Conservation (phyloP, 2,888 invertebrate genomes). For the Zootermopsis nevadensis region DNA sequence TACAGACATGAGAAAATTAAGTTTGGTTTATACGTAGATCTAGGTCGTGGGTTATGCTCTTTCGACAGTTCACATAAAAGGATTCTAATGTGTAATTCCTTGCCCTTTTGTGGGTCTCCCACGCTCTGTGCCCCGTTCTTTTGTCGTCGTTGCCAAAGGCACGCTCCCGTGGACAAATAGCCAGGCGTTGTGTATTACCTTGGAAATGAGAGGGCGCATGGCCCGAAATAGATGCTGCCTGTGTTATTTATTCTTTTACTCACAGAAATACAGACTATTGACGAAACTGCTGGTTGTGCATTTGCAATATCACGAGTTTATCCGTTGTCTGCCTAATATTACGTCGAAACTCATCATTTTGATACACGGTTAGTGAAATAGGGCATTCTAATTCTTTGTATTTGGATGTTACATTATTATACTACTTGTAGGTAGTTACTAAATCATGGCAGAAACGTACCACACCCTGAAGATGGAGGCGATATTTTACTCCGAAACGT, state of each 20-base stretch:
- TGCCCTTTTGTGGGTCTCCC: conserved; percentile 3
- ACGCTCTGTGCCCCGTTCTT: conserved; percentile 1
- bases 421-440: too few relatives aligned
- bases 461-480: too few relatives aligned
- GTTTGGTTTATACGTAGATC: not conserved
- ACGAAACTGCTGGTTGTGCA: not conserved
- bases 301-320: not conserved
- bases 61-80: conserved; percentile 18
- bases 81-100: conserved; percentile 26
- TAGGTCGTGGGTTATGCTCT: not conserved
- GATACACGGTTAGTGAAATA: too few relatives aligned
- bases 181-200: not conserved
- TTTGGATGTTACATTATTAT: too few relatives aligned
- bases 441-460: too few relatives aligned
- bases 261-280: not conserved
- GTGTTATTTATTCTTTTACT: not conserved
- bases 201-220: conserved; percentile 35
- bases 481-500: too few relatives aligned
- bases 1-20: not conserved
- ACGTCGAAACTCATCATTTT: too few relatives aligned
- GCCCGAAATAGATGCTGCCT: not conserved
- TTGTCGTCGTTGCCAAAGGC: not conserved
- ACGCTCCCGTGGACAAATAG: not conserved
- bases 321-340: not conserved
- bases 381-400: too few relatives aligned